Conservation (phyloP, 2,113 vertebrate genomes). For the Peromyscus maniculatus region DNA sequence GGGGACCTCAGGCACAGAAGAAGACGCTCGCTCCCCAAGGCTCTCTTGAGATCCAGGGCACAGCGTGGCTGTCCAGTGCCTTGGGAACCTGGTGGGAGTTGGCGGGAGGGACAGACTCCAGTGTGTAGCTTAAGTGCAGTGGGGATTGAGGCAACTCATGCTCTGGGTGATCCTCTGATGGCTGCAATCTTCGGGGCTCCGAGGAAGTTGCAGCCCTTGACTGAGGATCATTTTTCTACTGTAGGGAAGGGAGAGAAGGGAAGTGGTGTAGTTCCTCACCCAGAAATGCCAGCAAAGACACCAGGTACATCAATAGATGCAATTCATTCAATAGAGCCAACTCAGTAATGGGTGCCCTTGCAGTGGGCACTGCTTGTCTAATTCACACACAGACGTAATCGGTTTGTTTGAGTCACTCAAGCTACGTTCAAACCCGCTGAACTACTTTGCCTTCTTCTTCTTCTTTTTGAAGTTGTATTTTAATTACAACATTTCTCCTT, state of each 20-base stretch:
- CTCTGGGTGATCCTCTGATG: neutral
- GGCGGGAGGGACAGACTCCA: neutral
- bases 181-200: neutral
- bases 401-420: neutral
- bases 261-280: neutral
- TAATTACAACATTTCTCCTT: neutral
- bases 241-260: neutral
- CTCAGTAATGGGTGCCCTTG: neutral
- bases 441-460: neutral
- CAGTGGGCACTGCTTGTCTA: neutral
- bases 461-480: neutral
- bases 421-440: neutral
- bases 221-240: neutral
- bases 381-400: neutral
- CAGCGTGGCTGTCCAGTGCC: no score
- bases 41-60: neutral
- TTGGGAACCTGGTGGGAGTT: neutral
- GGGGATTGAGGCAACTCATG: neutral
- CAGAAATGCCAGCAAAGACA: neutral
- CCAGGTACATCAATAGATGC: neutral
- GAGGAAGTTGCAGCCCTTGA: no score
- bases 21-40: neutral
- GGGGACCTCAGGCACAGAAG: neutral
- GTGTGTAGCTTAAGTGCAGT: neutral
- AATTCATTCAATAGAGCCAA: neutral